Conservation (phyloP, 2,888 invertebrate genomes). For the Erebia palarica region DNA sequence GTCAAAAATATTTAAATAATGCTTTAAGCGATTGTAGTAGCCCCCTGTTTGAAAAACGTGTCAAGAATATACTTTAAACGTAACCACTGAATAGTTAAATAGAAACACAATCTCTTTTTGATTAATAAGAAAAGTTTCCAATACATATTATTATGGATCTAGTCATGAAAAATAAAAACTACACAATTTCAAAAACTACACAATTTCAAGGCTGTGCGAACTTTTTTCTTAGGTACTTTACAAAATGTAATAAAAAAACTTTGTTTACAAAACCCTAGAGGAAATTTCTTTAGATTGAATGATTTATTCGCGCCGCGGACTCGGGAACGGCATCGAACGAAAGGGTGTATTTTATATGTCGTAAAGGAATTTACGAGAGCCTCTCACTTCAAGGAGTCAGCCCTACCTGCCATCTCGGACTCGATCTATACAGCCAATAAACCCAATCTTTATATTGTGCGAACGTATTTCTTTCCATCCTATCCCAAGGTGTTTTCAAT, state of each 20-base stretch:
- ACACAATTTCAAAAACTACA: no score
- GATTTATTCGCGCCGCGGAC: slow-evolving; percentile 63
- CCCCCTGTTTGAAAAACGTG: no score
- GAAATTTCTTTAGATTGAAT: slow-evolving; percentile 66
- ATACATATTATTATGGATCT: no score
- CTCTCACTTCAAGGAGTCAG: slow-evolving; percentile 50
- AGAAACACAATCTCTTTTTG: no score
- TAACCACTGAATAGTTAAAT: no score
- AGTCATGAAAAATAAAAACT: no score
- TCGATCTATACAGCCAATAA: slow-evolving; percentile 63
- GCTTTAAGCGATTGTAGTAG: no score
- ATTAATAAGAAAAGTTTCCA: no score
- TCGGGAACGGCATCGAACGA: slow-evolving; percentile 53
- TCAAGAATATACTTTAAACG: no score
- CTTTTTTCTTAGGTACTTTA: background rate
- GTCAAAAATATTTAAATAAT: no score
- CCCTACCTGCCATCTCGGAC: slow-evolving; percentile 56
- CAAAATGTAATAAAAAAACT: background rate
- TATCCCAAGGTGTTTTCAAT: slow-evolving; percentile 67
- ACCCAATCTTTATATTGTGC: slow-evolving; percentile 74
- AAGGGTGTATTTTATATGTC: slow-evolving; percentile 71
- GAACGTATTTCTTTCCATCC: slow-evolving; percentile 58
- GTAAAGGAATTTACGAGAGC: slow-evolving; percentile 73
- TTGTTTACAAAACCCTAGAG: slow-evolving; percentile 24
- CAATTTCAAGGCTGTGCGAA: background rate